Conservation (phyloP, 2,113 vertebrate genomes). For the Tauraco erythrolophus region DNA sequence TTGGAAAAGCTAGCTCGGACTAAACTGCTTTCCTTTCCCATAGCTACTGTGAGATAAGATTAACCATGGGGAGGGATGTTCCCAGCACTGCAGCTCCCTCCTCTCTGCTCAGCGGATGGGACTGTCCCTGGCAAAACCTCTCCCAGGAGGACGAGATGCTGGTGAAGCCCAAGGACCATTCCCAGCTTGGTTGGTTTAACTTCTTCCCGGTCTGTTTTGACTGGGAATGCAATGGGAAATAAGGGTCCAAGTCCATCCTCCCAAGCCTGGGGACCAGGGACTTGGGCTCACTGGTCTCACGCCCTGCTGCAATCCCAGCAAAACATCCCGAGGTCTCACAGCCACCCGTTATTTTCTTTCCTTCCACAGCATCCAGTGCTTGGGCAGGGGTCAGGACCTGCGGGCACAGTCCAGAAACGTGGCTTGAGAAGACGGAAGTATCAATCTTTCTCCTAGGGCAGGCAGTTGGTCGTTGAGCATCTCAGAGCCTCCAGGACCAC, state of each 20-base stretch:
- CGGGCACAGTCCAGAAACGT: not conserved
- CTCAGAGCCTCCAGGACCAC: not conserved
- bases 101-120: not conserved
- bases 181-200: not conserved
- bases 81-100: not conserved
- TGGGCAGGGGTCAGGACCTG: not conserved
- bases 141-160: not conserved
- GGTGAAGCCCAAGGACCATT: not conserved
- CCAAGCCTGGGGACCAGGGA: not conserved
- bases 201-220: not conserved
- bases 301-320: not conserved
- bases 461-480: accelerated
- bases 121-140: not conserved
- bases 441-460: not conserved
- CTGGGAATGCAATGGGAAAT: not conserved
- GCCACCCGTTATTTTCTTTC: not conserved
- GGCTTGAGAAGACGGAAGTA: not conserved
- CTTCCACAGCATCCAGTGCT: not conserved
- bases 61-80: not conserved
- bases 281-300: accelerated
- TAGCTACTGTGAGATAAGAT: not conserved
- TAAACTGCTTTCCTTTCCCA: not conserved
- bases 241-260: not conserved
- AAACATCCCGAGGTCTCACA: not conserved
- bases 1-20: not conserved